Evolutionary conservation across 2,888 invertebrate species (phyloP).

Genomic region (Bhutanitis thaidina): DNA sequence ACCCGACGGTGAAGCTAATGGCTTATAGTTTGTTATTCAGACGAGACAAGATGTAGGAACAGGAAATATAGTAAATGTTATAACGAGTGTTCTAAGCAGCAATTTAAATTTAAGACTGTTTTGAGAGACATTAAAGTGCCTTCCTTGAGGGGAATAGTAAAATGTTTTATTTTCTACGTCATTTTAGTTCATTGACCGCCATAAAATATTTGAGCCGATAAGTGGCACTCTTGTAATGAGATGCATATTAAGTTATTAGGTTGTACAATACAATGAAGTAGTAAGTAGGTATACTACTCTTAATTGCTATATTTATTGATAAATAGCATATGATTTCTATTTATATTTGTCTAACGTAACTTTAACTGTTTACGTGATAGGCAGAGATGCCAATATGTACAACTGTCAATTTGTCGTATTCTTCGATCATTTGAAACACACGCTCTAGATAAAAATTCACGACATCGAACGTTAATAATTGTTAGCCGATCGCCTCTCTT

Average conservation of each 20-base stretch:
- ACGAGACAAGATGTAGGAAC: conserved; percentile 42
- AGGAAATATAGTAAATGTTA: conserved; percentile 45
- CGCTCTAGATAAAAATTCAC: too few relatives aligned
- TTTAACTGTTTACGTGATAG: too few relatives aligned
- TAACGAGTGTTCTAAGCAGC: conserved; percentile 6
- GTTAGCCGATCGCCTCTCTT: too few relatives aligned
- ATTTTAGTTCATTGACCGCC: conserved; percentile 12
- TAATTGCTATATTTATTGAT: too few relatives aligned
- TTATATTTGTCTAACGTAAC: too few relatives aligned
- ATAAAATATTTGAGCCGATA: not conserved
- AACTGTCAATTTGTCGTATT: too few relatives aligned
- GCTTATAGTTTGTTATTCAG: conserved; percentile 48
- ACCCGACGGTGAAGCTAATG: conserved; percentile 46
- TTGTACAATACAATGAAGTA: not conserved
- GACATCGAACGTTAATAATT: too few relatives aligned
- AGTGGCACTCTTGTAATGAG: not conserved
- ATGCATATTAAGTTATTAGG: not conserved
- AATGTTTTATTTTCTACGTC: conserved; percentile 10
- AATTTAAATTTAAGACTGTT: conserved; percentile 17
- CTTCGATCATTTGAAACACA: too few relatives aligned
- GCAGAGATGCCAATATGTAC: too few relatives aligned
- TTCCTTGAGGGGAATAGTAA: conserved; percentile 12
- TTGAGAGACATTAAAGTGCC: conserved; percentile 10
- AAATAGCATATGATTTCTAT: too few relatives aligned
- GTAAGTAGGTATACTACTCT: too few relatives aligned